Evolutionary conservation across 2,888 invertebrate species (phyloP), one percentile per base, ranked within the genome.

Genomic region (Pyrgus malvae): DNA sequence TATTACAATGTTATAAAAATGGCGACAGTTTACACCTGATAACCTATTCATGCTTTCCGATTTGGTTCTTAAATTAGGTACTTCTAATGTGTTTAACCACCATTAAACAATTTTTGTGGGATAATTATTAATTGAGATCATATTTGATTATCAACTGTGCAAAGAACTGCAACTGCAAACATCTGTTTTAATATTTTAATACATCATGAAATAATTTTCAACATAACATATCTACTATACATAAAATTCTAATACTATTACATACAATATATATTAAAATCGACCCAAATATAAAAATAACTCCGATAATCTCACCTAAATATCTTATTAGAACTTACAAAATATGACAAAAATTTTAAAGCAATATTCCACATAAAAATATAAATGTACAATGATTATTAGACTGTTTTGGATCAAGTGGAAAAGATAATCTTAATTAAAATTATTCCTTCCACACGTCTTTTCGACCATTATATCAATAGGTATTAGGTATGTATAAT

Each of bases 301-400:
- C 71, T 77, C 69, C 72, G 73, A 77, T 83, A 84, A 87, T 87
- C 81, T 86, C 83, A 81, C 80, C 72, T 83, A 80, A 67, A 78
- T 74, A 73, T 74, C 72, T 63, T 71, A 76, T 74, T 61, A 66
- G 61, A 56, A 65, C 56, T 63, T 64, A 64, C 68, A 67, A 61
- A 59, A 61, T 68, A 69, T 63, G 63, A 58, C 59, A n/a, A 61
- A 38, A 58, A 19, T 40, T 42, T 60, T 62, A 62, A 61, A 63
- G 54, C 51, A 59, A 61, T 56, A 58, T 40, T 60, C 41, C 51
- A 7, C 11, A 14, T 12, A 1, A 3, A 6, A 12, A 12, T 12
- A 31, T 9, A 31, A 31, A 31, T 12, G 3, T 3, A 25, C 9
- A 25, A 8, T 14, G 11, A 3, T 12, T 14, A 33, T 11, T n/a